Conservation (phyloP, 1,140 invertebrate species). For the Drosophila parabipectinata region DNA sequence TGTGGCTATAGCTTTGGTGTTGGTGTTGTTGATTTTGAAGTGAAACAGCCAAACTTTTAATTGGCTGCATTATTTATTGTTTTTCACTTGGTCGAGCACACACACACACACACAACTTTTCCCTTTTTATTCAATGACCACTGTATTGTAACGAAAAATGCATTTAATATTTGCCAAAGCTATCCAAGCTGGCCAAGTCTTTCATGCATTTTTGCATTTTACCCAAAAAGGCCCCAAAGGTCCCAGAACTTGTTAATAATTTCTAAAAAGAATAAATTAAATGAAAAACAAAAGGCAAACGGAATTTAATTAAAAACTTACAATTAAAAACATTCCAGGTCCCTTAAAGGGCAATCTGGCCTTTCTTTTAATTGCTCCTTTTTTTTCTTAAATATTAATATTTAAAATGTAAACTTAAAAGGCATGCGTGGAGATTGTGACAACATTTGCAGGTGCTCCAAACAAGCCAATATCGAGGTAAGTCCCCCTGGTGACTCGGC, state of each 20-base stretch:
- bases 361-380: neutral
- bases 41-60: conserved; percentile 79
- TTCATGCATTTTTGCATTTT: conserved; percentile 1
- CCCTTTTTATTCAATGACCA: conserved; percentile 15
- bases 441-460: conserved; percentile 35
- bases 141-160: conserved; percentile 46
- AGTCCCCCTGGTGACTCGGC: conserved; percentile 9
- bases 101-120: neutral
- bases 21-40: conserved; percentile 49
- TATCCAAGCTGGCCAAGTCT: neutral
- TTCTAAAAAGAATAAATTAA: neutral
- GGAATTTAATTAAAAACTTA: neutral
- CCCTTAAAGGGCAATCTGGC: too few species aligned
- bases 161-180: conserved; percentile 69
- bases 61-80: conserved; percentile 82
- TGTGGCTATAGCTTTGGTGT: conserved; percentile 11
- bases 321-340: conserved; percentile 14
- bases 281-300: too few species aligned
- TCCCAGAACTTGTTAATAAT: conserved; percentile 38
- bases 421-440: neutral
- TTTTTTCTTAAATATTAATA: neutral
- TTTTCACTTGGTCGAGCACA: conserved; percentile 70
- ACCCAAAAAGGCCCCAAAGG: conserved; percentile 25
- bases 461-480: conserved; percentile 22
- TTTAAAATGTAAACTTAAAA: conserved; percentile 1